Percentiles rank a stretch among this genome's conserved stretches.
Conservation (phyloP, 2,888 invertebrate genomes). For the Yponomeuta plumbellus region DNA sequence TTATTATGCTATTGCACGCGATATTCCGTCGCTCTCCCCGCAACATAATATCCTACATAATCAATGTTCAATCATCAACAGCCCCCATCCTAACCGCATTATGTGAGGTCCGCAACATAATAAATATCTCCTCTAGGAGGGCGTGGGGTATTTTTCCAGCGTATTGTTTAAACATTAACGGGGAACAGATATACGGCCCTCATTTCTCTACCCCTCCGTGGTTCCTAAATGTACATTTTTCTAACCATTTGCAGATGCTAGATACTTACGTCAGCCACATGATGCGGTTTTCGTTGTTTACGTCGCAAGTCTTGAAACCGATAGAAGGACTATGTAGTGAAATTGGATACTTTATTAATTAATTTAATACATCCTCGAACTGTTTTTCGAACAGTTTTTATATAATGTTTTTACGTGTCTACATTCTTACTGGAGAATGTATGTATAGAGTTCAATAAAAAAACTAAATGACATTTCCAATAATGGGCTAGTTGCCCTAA, state of each 20-base stretch:
- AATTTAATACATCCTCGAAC: too few species aligned
- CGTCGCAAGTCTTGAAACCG: too few species aligned
- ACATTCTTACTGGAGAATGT: too few species aligned
- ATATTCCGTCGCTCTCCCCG: neutral
- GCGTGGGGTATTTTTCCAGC: neutral
- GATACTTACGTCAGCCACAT: neutral
- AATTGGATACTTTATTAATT: too few species aligned
- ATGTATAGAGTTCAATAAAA: too few species aligned
- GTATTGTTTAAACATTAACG: constrained; percentile 47
- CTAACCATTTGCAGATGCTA: neutral
- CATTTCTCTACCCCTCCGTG: constrained; percentile 32
- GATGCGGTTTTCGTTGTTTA: neutral
- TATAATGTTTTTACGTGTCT: too few species aligned
- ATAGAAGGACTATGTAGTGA: too few species aligned
- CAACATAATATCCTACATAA: neutral
- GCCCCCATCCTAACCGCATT: constrained; percentile 2
- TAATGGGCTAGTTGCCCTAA: too few species aligned
- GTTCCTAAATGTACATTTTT: constrained; percentile 8
- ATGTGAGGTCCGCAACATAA: neutral
- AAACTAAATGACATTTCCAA: too few species aligned
- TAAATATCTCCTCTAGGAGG: neutral
- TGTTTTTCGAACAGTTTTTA: too few species aligned
- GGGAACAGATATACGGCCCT: constrained; percentile 41
- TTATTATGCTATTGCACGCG: too few species aligned
- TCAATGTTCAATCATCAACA: constrained; percentile 7